Base-by-base conservation (phyloP, 1,140 invertebrate species). In the Brachionus paranguensis region DNA sequence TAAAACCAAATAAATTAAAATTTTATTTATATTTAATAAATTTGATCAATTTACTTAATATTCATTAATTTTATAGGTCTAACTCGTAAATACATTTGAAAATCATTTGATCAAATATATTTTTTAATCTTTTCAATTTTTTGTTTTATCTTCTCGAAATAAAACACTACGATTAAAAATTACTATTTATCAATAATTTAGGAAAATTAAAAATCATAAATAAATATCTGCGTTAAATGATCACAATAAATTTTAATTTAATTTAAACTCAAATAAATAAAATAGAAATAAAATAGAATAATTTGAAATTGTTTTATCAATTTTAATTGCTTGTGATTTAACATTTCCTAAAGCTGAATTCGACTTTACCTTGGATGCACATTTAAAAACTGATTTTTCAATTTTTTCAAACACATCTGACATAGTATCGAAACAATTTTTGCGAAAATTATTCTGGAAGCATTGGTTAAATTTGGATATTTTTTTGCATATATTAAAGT, bases 401-500 rank as follows among this genome's bases (percentile, higher is more conserved):
- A 47, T 24, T 50, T 76, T 47, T 17, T 4, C 24, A 50, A 76
- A 50, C 47, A 47, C 43, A 27, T 29, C 20, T 27, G 41, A 27
- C 72, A 76, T 50, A 4, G 45, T 24, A 29, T 24, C 17, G 5
- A 45, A 11, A 11, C 72, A 76, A 47, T 14, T 47, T 50, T 50
- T 50, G 43, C 45, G 43, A 33, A 76, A 76, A 50, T 76, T 76
- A 12, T 47, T 24, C 27, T 76, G 72, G 3, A 50, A 20, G 27
- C 72, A 76, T 27, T 50, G 45, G 43, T 50, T 76, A 50, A 50
- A 76, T 50, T 76, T 76, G 11, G 45, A 12, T 27, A 76, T 27
- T 50, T 81, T 81, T 64, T 60, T 81, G 53, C 64, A 81, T 11
- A 20, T 43, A 68, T 60, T 81, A 41, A 79, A 79, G 37, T 81